Evolutionary conservation across 2,888 invertebrate species (phyloP), one percentile per base, ranked within the genome.

Genomic region (Craniophora ligustri): DNA sequence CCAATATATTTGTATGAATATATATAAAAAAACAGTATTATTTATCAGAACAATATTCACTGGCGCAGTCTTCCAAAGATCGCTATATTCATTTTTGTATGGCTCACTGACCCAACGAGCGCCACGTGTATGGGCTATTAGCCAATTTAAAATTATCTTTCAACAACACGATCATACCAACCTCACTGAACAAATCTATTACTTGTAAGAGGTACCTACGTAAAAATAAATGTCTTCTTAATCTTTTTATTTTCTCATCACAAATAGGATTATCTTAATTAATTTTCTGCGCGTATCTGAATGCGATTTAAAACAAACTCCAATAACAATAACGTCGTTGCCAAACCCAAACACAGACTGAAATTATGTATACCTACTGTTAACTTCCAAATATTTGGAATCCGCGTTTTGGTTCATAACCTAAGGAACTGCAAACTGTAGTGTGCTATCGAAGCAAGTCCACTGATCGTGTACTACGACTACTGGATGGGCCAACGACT

Each of bases 301-400:
- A 70, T 67, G 66, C 61, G 56, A 68, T 60, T 72, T 67, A 63
- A 56, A 69, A 63, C 54, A 53, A 54, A 70, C 69, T 78, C 76
- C 75, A 78, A 75, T 84, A 85, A 85, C 84, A 81, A 82, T 84
- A 87, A 89, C 82, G 82, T 89, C 84, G 91, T 88, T 90, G 92
- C 92, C 92, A 92, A 92, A 91, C 87, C 87, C 85, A 76, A 87
- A 82, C 73, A 86, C 90, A 91, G 91, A 92, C 92, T 91, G 92
- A 92, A 89, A 86, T 86, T 88, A 87, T 88, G 90, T 91, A 89
- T 89, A 90, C 79, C 75, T 78, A 78, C 87, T 86, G 81, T 84
- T 80, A 86, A 82, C 80, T 85, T 86, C 85, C 84, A 84, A 80
- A 84, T 83, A 81, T 86, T 85, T 86, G 78, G 78, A 81, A 63